Evolutionary conservation across 2,888 invertebrate genomes (phyloP), one percentile per base, ranked within the genome.

Genomic region (Dimorphilus gyrociliatus): DNA sequence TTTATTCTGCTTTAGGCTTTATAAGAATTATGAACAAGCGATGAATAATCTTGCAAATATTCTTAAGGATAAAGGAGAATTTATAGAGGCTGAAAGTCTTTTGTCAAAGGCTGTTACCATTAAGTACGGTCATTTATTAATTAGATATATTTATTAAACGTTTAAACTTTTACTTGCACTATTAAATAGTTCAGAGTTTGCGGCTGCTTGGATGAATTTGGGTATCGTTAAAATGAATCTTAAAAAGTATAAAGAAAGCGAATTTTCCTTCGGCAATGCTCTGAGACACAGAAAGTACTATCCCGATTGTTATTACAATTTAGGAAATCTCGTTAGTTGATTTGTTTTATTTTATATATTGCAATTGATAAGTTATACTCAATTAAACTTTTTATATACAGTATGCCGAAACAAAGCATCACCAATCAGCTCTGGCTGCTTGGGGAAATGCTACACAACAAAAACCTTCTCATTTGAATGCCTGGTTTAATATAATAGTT

Each of bases 171-270:
- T n/a, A n/a, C n/a, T n/a, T n/a, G n/a, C n/a, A n/a, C n/a, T n/a
- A n/a, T n/a, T n/a, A n/a, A n/a, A n/a, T n/a, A 80, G 81, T 48
- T 69, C 76, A 19, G 78, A 81, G 55, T 92, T 90, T 66, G 79
- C 90, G 2, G 79, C 86, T 0, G 92, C 90, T 0, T 94, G 90
- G 90, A 92, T 92, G 90, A 94, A 94, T 65, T 68, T 92, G 30
- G 92, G 90, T 12, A 90, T 92, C 45, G 81, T 88, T 18, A 70
- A 85, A 40, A 76, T 84, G 1, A 72, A 74, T 23, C 66, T 75
- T 29, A 72, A 75, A 42, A 72, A 76, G 36, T 72, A 72, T 38
- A 58, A 69, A 2, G 75, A 78, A 50, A 78, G 90, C 0, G 72
- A 81, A 50, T 53, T 58, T 13, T 80, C 85, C 46, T 92, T 90